Conservation (phyloP, 2,113 vertebrate species). For the Salvator merianae region DNA sequence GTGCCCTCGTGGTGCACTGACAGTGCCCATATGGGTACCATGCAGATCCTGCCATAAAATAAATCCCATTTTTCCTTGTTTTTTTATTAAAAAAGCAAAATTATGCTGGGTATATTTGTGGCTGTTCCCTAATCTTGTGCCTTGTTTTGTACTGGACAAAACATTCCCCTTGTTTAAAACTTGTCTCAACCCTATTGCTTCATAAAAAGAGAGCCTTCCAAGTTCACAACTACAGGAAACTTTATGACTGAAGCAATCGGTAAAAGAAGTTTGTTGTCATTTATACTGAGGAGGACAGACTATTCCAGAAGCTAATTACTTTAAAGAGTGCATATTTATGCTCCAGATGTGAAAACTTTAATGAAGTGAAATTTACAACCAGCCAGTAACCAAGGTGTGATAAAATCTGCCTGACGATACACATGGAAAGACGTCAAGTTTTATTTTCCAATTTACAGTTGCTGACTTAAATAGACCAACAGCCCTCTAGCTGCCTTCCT, state of each 20-base stretch:
- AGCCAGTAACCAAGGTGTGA: neutral
- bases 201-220: slow-evolving; percentile 15
- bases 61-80: neutral
- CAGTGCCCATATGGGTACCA: neutral
- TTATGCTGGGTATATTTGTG: neutral
- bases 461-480: slow-evolving; percentile 39
- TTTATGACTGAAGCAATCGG: slow-evolving; percentile 20
- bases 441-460: slow-evolving; percentile 44
- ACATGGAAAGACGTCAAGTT: neutral
- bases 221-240: slow-evolving; percentile 12
- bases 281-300: neutral
- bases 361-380: slow-evolving; percentile 24
- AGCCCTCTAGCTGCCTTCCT: slow-evolving; percentile 28
- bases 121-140: slow-evolving; percentile 3
- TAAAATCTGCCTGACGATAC: slow-evolving; percentile 35
- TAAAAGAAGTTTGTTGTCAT: slow-evolving; percentile 23
- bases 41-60: neutral
- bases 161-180: neutral
- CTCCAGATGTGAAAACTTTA: slow-evolving; percentile 29
- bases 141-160: neutral
- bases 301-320: slow-evolving; percentile 32
- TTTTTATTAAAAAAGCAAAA: slow-evolving; percentile 33
- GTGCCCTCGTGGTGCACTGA: too few relatives aligned
- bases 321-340: slow-evolving; percentile 14
- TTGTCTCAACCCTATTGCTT: neutral